Base-by-base conservation (phyloP, 2,797 vertebrate species). In the Nothura maculosa region DNA sequence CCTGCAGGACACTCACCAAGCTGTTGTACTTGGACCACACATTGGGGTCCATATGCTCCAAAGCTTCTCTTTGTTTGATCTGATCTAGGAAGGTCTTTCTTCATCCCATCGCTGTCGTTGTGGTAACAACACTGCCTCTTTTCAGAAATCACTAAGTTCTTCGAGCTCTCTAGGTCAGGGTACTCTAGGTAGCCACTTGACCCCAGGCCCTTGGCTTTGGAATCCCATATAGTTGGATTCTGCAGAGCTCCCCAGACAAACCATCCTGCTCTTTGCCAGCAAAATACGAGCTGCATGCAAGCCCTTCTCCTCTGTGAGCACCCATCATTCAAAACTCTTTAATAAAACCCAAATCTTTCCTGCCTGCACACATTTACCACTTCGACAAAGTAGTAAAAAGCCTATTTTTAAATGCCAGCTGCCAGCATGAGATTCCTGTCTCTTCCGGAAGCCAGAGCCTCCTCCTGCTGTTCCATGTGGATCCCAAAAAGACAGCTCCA, bases 1-100 rank as follows among this genome's bases (percentile, higher is more conserved):
- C 94, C 96, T 92, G 95, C 95, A 94, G 95, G 94, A 95, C 93
- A 80, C 85, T 94, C 93, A 94, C 90, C 95, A 96, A 96, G 96
- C 96, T 96, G 96, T 91, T 94, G 93, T 96, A 28, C 78, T 93
- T 94, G 90, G 95, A 93, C 87, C 96, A 91, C 95, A 95, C 95
- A 22, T 61, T 93, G 90, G 92, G 85, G 78, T 92, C 96, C 96
- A 95, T 95, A 94, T 96, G 96, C 83, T 95, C 85, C 88, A 82
- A 91, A 96, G 85, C 57, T 95, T 82, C 77, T 60, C 87, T 77
- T 48, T 64, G 64, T 64, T 72, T 92, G 91, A 70, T 36, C 64
- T 55, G 48, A 55, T 20, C 57, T 22, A 88, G 4, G 50, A 25
- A 7, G 0, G 1, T 28, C 2, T 61, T 47, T 86, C 68, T 13